phyloP scores from a whole-genome alignment of 2,113 vertebrate genomes.

The Cranoglanis bouderius region DNA sequence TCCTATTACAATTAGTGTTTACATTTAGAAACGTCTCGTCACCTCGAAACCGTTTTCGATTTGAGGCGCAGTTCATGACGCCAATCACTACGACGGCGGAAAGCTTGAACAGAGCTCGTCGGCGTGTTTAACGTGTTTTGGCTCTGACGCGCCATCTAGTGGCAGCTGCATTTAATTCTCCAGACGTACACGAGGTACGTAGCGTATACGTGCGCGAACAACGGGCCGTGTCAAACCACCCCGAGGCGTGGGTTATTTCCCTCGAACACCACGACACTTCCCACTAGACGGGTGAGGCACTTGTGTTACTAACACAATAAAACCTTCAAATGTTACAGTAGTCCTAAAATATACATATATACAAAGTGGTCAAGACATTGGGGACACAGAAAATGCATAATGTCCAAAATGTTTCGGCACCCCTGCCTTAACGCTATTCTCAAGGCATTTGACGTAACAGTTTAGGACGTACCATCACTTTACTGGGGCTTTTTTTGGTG shows the following conservation, averaged over 20 bases:
- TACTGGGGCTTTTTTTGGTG: too few species aligned
- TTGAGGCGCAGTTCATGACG: background rate
- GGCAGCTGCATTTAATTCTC: background rate
- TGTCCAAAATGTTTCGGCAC: background rate
- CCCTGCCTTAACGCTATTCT: background rate
- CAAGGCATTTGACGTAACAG: background rate
- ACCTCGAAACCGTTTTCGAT: too few species aligned
- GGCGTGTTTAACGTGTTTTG: too few species aligned
- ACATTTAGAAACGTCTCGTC: too few species aligned
- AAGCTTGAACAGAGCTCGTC: background rate
- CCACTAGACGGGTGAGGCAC: background rate
- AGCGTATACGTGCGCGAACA: too few species aligned
- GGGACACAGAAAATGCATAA: too few species aligned
- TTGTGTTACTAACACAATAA: background rate
- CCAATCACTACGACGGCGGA: background rate
- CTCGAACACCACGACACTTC: background rate
- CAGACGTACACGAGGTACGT: background rate
- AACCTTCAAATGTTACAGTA: background rate
- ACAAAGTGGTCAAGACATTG: background rate
- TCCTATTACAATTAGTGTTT: too few species aligned
- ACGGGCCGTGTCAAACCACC: too few species aligned
- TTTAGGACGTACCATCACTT: background rate
- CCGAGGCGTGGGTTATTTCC: background rate
- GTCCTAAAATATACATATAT: too few species aligned
- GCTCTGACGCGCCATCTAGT: background rate